phyloP scores from a whole-genome alignment of 1,140 invertebrate genomes.

The Geopemphigus sp. region DNA sequence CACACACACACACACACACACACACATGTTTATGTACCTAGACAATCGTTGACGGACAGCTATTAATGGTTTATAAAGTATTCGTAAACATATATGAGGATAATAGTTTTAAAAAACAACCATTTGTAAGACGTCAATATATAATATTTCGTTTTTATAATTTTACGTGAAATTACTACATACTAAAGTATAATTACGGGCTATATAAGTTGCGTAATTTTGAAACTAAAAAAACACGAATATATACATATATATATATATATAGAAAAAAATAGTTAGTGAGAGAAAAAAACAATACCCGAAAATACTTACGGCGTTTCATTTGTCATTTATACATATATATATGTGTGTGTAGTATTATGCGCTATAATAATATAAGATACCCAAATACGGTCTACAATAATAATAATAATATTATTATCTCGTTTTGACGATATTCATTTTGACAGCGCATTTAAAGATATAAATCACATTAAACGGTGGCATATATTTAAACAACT shows the following conservation, averaged over 20 bases:
- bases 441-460: neutral
- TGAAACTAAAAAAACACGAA: no score
- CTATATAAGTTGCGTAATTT: no score
- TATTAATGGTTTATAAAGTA: constrained; percentile 14
- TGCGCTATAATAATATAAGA: neutral
- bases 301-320: no score
- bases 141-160: no score
- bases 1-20: neutral
- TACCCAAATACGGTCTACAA: neutral
- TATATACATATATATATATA: no score
- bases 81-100: neutral
- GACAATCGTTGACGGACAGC: constrained; percentile 8
- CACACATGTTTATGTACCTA: neutral
- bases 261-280: no score
- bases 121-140: constrained; percentile 9
- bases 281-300: no score
- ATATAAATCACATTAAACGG: neutral
- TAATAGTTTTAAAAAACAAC: constrained; percentile 9
- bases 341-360: no score
- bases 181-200: no score
- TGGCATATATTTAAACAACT: no score
- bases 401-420: no score
- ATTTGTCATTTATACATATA: neutral
- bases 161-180: no score
- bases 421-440: neutral